These are phyloP conservation scores for Rhynchonema sp. DNA, from an alignment of 2,888 invertebrate genomes.

Conservation along the genomic window DNA sequence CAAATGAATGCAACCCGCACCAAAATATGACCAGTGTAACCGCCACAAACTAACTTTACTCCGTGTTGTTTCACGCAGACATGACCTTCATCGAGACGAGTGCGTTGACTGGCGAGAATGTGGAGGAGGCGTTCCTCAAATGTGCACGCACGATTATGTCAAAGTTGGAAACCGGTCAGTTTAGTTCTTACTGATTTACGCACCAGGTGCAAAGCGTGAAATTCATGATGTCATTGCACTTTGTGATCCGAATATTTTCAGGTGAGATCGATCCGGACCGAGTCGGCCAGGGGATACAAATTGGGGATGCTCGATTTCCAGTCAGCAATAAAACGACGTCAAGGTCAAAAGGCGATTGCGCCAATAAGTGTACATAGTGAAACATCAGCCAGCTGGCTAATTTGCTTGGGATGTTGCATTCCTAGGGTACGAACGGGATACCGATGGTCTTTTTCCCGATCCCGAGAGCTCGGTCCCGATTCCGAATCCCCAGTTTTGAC, in stretches of 20 bases:
- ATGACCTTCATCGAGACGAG: slow-evolving; percentile 60
- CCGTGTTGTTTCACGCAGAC: slow-evolving; percentile 39
- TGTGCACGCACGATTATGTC: slow-evolving; percentile 60
- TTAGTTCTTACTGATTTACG: background rate
- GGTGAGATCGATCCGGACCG: slow-evolving; percentile 63
- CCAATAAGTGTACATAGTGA: background rate
- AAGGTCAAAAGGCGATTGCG: background rate
- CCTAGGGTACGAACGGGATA: no score
- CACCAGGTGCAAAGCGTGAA: no score
- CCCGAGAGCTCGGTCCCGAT: no score
- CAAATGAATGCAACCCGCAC: no score
- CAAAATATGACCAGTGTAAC: no score
- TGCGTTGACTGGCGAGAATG: slow-evolving; percentile 63
- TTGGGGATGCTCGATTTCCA: slow-evolving; percentile 38
- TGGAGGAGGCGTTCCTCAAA: slow-evolving; percentile 62
- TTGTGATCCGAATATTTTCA: slow-evolving; percentile 13
- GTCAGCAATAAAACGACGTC: background rate
- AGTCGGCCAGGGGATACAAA: slow-evolving; percentile 51
- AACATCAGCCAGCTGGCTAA: no score
- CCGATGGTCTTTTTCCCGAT: no score
- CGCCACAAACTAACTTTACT: no score
- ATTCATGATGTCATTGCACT: no score
- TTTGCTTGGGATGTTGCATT: no score
- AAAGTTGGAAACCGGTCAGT: slow-evolving; percentile 51
- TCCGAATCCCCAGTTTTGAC: no score